phyloP scores from a whole-genome alignment of 2,113 vertebrate genomes.

The Oryzias woworae region DNA sequence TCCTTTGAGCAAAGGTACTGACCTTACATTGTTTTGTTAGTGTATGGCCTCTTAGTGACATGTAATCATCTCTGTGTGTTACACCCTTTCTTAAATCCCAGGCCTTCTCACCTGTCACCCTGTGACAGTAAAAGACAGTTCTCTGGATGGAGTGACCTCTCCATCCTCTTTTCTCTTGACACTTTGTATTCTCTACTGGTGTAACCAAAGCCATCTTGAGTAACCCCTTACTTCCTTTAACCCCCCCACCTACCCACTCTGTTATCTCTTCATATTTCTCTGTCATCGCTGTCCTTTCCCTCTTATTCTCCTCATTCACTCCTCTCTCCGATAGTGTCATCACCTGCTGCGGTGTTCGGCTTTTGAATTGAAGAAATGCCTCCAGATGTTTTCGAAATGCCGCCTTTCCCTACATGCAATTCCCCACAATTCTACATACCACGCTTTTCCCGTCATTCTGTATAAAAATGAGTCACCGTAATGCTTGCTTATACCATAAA shows the following conservation, averaged over 20 bases:
- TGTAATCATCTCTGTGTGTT: conserved; percentile 40
- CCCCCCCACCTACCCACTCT: conserved; percentile 1
- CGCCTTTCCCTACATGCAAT: neutral
- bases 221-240: conserved; percentile 52
- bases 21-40: conserved; percentile 38
- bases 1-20: conserved; percentile 20
- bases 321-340: conserved; percentile 41
- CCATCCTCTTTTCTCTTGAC: conserved; percentile 40
- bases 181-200: conserved; percentile 69
- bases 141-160: conserved; percentile 39
- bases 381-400: conserved; percentile 23
- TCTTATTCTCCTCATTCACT: conserved; percentile 8
- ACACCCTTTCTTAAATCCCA: conserved; percentile 48
- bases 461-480: neutral
- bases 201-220: conserved; percentile 63
- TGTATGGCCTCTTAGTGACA: conserved; percentile 38
- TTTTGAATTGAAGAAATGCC: conserved; percentile 54
- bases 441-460: neutral
- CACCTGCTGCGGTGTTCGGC: conserved; percentile 34
- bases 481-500: too few relatives aligned
- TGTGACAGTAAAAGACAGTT: conserved; percentile 52
- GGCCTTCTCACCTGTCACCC: conserved; percentile 57
- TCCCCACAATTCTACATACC: neutral
- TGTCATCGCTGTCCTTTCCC: conserved; percentile 36
- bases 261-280: conserved; percentile 34